Evolutionary conservation across 2,797 vertebrate genomes (phyloP), one percentile per base, ranked within the genome.

Genomic region (Dendrocincla fuliginosa): DNA sequence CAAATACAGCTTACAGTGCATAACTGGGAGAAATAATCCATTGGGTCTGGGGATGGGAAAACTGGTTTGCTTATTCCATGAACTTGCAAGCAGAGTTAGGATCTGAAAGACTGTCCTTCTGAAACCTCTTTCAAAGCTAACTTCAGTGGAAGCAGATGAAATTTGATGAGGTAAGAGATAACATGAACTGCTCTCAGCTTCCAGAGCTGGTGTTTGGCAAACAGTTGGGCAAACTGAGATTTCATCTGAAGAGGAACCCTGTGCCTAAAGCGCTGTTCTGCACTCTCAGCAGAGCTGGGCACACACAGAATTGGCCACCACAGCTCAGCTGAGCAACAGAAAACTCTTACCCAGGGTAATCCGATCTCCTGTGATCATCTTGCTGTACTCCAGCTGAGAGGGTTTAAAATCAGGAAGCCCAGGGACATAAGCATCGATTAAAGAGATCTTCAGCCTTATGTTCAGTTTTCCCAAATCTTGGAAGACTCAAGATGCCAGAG

Each of bases 191-290:
- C 74, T 84, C 67, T 84, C 69, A 67, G 83, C 93, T 91, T 75
- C 65, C 90, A 94, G 77, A 64, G 42, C 18, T 46, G 63, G 19
- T 65, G 42, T 7, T 65, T 23, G 85, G 80, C 74, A 90, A 91
- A 96, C 65, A 78, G 73, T 73, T 88, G 73, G 77, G 90, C 86
- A 90, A 91, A 95, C 70, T 49, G 52, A 84, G 90, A 93, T 91
- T 76, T 74, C 67, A 94, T 73, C 83, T 75, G 76, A 71, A n/a
- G 65, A 88, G 32, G 47, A 94, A 84, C 32, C 13, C 59, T 5
- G 4, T 18, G 80, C 93, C 91, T 78, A 32, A 47, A 94, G 93
- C 10, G 2, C 73, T 68, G 60, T 68, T 23, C 74, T 71, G 73
- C 69, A 37, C 50, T 39, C 50, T 90, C 50, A 60, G 87, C 89